Percentiles rank a stretch among this genome's conserved stretches.
Evolutionary conservation across 2,797 vertebrate species (phyloP).

Genomic region (Acrossocheilus fasciatus): DNA sequence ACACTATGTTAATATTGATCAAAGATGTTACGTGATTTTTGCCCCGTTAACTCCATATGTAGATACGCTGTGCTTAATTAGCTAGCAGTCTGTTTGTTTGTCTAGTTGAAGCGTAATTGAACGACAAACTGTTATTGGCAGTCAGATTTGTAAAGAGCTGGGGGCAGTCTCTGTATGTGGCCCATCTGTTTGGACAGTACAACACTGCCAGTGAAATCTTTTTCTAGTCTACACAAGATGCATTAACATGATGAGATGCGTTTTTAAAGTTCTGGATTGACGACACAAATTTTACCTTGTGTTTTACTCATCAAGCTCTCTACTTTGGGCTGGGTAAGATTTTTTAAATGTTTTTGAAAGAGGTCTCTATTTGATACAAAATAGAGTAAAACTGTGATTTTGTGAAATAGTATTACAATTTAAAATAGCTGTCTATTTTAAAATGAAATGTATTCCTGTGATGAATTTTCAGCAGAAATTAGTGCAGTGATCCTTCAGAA

Average conservation of each 20-base stretch:
- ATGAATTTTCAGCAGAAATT: not conserved
- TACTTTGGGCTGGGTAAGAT: not conserved
- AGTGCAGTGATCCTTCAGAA: not conserved
- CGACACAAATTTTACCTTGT: not conserved
- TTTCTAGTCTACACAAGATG: not conserved
- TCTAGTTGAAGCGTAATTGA: constrained; percentile 76
- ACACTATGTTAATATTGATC: constrained; percentile 52
- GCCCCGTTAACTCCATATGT: constrained; percentile 64
- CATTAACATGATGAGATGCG: not conserved
- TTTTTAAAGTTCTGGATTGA: not conserved
- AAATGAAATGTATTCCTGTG: not conserved
- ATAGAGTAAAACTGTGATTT: not conserved
- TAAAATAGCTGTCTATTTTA: not conserved
- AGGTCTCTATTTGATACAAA: not conserved
- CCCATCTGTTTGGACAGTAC: constrained; percentile 79
- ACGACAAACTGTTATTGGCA: constrained; percentile 82
- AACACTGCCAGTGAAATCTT: constrained; percentile 34
- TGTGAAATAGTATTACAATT: not conserved
- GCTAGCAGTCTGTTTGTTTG: constrained; percentile 78
- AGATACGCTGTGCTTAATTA: constrained; percentile 68
- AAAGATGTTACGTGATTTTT: constrained; percentile 46
- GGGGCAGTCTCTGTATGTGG: constrained; percentile 73
- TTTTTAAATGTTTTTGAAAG: not conserved
- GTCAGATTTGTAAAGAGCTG: constrained; percentile 76
- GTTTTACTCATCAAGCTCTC: not conserved